phyloP scores from a whole-genome alignment of 2,113 vertebrate species.

The Pterocles orientalis region DNA sequence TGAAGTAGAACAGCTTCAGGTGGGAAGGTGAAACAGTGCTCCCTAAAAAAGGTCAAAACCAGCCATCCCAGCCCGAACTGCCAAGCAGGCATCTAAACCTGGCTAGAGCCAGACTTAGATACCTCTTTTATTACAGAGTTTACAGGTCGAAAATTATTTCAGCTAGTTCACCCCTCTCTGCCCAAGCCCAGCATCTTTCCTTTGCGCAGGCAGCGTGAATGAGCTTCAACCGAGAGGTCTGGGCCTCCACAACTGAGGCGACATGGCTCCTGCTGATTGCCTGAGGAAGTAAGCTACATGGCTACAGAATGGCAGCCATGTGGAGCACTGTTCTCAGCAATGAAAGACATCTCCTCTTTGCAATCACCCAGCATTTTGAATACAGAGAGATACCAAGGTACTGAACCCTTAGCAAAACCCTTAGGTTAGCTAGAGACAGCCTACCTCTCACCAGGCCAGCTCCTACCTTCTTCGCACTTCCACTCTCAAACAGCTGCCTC shows the following conservation, averaged over 20 bases:
- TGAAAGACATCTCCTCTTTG: fast-evolving
- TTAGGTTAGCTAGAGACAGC: neutral
- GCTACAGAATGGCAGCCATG: neutral
- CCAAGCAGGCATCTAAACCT: neutral
- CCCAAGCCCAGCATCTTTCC: neutral
- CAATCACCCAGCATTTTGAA: neutral
- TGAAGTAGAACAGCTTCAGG: neutral
- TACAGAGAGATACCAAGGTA: neutral
- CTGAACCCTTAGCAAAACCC: neutral
- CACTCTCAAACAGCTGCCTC: neutral
- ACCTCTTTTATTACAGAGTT: neutral
- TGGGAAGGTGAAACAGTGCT: neutral
- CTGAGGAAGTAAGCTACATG: neutral
- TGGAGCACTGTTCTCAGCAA: neutral
- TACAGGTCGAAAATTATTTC: neutral
- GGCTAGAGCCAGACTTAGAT: neutral
- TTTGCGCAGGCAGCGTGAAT: neutral
- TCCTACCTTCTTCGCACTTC: neutral
- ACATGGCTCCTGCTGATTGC: neutral
- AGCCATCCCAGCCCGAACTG: fast-evolving
- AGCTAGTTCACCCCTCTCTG: neutral
- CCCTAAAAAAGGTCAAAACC: neutral
- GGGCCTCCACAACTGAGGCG: fast-evolving
- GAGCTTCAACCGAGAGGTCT: neutral
- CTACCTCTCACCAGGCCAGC: neutral